Evolutionary conservation across 2,797 vertebrate genomes (phyloP), one percentile per base, ranked within the genome.

Genomic region (Anguilla obscura): DNA sequence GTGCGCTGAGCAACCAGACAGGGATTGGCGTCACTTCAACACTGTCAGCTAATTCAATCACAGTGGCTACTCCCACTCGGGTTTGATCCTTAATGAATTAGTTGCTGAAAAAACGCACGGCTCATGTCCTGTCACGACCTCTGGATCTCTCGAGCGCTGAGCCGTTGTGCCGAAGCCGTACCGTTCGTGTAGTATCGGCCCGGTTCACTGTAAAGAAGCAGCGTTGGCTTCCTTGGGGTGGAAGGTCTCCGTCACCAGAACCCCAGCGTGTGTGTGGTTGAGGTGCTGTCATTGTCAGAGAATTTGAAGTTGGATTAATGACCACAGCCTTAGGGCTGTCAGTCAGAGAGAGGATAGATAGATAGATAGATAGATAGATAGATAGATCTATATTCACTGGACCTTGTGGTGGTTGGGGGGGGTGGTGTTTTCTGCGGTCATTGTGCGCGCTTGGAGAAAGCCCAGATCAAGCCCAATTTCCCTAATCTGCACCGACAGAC

Each of bases 161-260:
- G 10, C 10, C 9, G 1, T 3, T 6, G 33, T 16, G 14, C 10
- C 4, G 63, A 36, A 12, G 69, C 27, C 69, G 14, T 16, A 14
- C 71, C 33, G 14, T 33, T 36, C 10, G 63, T 10, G 6, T 69
- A 27, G 14, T 1, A 0, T 9, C 14, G 16, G 14, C 14, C 56
- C 14, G 1, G n/a, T 76, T 76, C 71, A 3, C 21, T 14, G 12
- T 36, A 27, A 69, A 3, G 71, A 21, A 33, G 9, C 0, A 79
- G 33, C 12, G 6, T 40, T 79, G 2, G 36, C 0, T 79, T 94
- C 89, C 82, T 90, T 91, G 24, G n/a, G n/a, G 9, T 76, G 27
- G 4, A 76, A 76, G 10, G 27, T 36, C 30, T 33, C 60, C 16
- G 14, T 63, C 16, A 24, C 21, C 24, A 24, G 10, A 76, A 33